Base-by-base conservation (phyloP, 1,140 invertebrate genomes). In the Calliphora vicina region DNA sequence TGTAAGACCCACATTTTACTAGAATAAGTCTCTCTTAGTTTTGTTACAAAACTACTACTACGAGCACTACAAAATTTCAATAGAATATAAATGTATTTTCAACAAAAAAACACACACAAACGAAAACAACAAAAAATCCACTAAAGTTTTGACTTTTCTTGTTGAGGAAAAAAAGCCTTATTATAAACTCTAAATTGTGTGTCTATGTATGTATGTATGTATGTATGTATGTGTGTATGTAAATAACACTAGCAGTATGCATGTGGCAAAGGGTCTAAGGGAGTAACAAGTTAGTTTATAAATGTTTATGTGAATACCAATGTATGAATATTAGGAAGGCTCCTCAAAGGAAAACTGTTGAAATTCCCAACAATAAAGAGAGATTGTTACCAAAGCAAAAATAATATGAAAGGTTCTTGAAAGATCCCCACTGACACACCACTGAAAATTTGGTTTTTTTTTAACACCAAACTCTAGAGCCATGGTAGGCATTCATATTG, bases 81-180 rank as follows among this genome's bases (percentile, higher is more conserved):
- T 67, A 23, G n/a, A 67, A 67, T n/a, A 57, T 57, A n/a, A 57
- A 57, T 57, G 61, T 23, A 23, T 67, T 67, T 67, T 67, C n/a
- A n/a, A n/a, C 20, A 25, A 23, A 67, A 67, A 50, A 43, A 6
- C 12, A n/a, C n/a, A n/a, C n/a, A n/a, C n/a, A n/a, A n/a, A n/a
- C n/a, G n/a, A n/a, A 35, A 35, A 35, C 35, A 17, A 57, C 1
- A n/a, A 57, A 57, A 57, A 57, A 57, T 57, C n/a, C 10, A 67
- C 61, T 67, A 67, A 67, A 67, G 20, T 20, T 67, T 67, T 67
- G 61, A 67, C 61, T 67, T 67, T 67, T 23, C 61, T 67, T 67
- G 61, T 67, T 67, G 61, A 67, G 23, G n/a, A 57, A 57, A 67
- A 23, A 20, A 20, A 23, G n/a, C n/a, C 61, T 67, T 67, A 67